phyloP scores from a whole-genome alignment of 64 coral and sea anemone species.

The Montipora sp. region DNA sequence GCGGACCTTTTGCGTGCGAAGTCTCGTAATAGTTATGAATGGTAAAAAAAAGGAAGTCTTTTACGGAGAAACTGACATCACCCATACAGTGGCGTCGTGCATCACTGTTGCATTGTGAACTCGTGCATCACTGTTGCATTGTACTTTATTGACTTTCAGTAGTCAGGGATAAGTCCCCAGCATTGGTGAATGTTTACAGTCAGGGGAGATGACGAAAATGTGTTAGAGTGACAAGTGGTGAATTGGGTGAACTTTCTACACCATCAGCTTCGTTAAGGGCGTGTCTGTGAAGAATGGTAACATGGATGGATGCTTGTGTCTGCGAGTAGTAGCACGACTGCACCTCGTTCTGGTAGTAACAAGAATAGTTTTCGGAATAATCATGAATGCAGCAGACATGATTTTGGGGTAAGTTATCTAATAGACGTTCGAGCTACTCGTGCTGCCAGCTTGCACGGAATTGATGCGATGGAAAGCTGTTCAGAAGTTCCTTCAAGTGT shows the following conservation, averaged over 20 bases:
- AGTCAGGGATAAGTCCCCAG: background rate
- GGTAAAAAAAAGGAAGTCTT: background rate
- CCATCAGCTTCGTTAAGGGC: slow-evolving; percentile 6
- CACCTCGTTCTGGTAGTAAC: slow-evolving; percentile 11
- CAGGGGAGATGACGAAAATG: slow-evolving; percentile 30
- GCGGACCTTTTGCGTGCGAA: slow-evolving; percentile 46
- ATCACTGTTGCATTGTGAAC: background rate
- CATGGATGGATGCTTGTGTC: slow-evolving; percentile 25
- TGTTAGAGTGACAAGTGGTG: slow-evolving; percentile 10
- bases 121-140: slow-evolving; percentile 7
- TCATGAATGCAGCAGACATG: slow-evolving; percentile 49
- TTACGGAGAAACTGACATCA: background rate
- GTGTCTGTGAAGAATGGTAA: slow-evolving; percentile 26
- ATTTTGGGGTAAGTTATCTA: slow-evolving; percentile 4
- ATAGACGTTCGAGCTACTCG: slow-evolving; percentile 4
- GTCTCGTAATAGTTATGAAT: slow-evolving; percentile 52
- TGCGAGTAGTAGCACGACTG: slow-evolving; percentile 1
- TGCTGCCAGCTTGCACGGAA: slow-evolving; percentile 59
- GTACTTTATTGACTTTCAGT: background rate
- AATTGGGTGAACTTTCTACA: background rate
- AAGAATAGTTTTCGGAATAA: slow-evolving; percentile 35
- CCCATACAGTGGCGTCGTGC: slow-evolving; percentile 50
- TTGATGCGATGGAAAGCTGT: slow-evolving; percentile 14
- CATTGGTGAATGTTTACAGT: background rate
- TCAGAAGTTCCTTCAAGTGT: slow-evolving; percentile 33